phyloP scores from a whole-genome alignment of 2,888 invertebrate genomes.

The Cataglyphis cursor region DNA sequence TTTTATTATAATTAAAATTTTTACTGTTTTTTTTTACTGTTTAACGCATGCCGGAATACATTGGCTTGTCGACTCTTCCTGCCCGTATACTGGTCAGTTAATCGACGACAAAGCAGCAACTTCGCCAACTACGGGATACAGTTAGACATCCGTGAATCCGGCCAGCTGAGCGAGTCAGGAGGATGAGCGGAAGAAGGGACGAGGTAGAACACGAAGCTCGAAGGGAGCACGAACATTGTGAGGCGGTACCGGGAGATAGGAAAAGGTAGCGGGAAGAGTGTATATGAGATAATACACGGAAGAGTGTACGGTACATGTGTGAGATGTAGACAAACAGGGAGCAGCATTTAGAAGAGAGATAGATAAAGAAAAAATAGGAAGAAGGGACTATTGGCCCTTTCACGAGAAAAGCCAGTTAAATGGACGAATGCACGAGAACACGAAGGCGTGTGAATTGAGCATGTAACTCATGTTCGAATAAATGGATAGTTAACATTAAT shows the following conservation, averaged over 20 bases:
- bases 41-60: conserved; percentile 25
- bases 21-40: conserved; percentile 47
- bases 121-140: conserved; percentile 70
- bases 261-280: conserved; percentile 39
- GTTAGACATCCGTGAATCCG: conserved; percentile 64
- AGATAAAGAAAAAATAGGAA: not conserved
- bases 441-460: conserved; percentile 60
- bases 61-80: conserved; percentile 48
- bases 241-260: conserved; percentile 28
- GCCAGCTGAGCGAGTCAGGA: conserved; percentile 43
- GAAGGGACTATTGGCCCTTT: conserved; percentile 40
- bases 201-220: conserved; percentile 32
- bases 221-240: conserved; percentile 30
- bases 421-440: conserved; percentile 46
- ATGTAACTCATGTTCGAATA: conserved; percentile 53
- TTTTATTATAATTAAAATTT: conserved; percentile 59
- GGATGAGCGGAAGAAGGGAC: conserved; percentile 31
- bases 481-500: conserved; percentile 60
- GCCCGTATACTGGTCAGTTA: conserved; percentile 57
- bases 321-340: conserved; percentile 40
- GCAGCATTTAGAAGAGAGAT: conserved; percentile 20
- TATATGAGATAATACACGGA: conserved; percentile 11
- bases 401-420: conserved; percentile 30
- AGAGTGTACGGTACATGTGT: conserved; percentile 19
- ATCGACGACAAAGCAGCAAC: conserved; percentile 71